Evolutionary conservation across 2,797 vertebrate species (phyloP).

Genomic region (Ctenopoma kingsleyae): DNA sequence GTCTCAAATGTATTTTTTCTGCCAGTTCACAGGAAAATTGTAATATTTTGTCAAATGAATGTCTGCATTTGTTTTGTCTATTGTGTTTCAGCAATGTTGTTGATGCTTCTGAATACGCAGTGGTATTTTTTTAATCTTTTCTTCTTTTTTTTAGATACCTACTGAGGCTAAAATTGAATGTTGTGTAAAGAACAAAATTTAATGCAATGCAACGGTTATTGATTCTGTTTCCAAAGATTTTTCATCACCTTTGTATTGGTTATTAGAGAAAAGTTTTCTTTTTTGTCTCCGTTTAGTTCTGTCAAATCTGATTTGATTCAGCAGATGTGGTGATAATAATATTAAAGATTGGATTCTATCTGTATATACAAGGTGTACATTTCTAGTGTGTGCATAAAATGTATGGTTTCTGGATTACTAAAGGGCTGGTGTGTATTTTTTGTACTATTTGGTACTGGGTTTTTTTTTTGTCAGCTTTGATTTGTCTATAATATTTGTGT

Average conservation of each 20-base stretch:
- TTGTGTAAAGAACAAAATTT: constrained; percentile 48
- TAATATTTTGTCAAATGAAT: constrained; percentile 3
- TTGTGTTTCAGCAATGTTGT: background rate
- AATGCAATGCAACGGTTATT: constrained; percentile 62
- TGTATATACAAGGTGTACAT: constrained; percentile 72
- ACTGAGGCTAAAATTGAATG: constrained; percentile 61
- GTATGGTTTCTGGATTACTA: constrained; percentile 66
- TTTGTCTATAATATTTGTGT: constrained; percentile 64
- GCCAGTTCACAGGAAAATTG: constrained; percentile 19
- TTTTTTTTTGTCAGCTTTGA: constrained; percentile 59
- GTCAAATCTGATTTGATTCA: constrained; percentile 42
- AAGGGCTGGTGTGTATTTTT: constrained; percentile 81
- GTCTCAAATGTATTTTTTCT: constrained; percentile 27
- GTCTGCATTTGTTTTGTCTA: constrained; percentile 5
- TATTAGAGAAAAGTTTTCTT: constrained; percentile 12
- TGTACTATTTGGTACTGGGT: constrained; percentile 82
- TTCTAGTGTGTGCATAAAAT: constrained; percentile 58
- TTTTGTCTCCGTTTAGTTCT: constrained; percentile 32
- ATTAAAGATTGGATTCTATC: constrained; percentile 52
- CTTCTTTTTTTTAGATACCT: constrained; percentile 12
- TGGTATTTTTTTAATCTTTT: constrained; percentile 4
- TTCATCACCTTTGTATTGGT: constrained; percentile 32
- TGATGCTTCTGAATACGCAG: constrained; percentile 22
- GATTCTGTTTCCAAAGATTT: constrained; percentile 72
- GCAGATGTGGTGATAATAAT: constrained; percentile 45